phyloP scores from a whole-genome alignment of 2,888 invertebrate genomes.

The Apodemia zela region DNA sequence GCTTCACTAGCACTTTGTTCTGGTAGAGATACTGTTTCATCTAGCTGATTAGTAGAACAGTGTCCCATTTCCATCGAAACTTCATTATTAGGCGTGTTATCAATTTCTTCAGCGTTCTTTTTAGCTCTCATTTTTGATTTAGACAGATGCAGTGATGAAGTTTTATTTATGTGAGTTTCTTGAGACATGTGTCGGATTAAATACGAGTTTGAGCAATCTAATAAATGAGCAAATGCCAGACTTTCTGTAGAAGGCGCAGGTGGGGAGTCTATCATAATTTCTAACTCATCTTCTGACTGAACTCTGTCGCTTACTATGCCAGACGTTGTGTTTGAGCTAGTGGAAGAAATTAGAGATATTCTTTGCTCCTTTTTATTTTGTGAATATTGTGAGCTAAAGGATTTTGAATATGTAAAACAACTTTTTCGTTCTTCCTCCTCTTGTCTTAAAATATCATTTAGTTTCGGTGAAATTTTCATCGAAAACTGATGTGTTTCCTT shows the following conservation, averaged over 20 bases:
- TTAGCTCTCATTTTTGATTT: conserved; percentile 53
- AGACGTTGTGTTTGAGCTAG: conserved; percentile 97
- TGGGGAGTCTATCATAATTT: conserved; percentile 91
- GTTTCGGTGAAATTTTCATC: conserved; percentile 92
- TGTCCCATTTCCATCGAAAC: conserved; percentile 42
- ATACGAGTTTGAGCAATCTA: conserved; percentile 81
- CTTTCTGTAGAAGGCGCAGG: conserved; percentile 94
- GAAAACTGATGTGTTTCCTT: conserved; percentile 97
- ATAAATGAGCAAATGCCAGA: conserved; percentile 87
- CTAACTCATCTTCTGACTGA: conserved; percentile 96
- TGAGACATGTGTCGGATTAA: conserved; percentile 55
- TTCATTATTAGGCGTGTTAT: conserved; percentile 46
- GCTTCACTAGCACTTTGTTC: conserved; percentile 70
- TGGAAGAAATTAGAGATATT: conserved; percentile 94
- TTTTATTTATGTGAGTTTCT: conserved; percentile 53
- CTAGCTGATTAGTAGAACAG: conserved; percentile 46
- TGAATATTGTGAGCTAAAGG: conserved; percentile 81
- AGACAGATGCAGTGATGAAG: conserved; percentile 60
- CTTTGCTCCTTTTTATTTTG: conserved; percentile 88
- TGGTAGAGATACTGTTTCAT: conserved; percentile 58
- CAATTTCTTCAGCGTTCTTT: conserved; percentile 55
- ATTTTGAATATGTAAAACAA: conserved; percentile 86
- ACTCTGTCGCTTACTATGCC: conserved; percentile 97
- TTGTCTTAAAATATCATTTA: conserved; percentile 89
- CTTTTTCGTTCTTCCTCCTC: conserved; percentile 88